Conservation (phyloP, 1,140 invertebrate genomes). For the Drosophila miranda region DNA sequence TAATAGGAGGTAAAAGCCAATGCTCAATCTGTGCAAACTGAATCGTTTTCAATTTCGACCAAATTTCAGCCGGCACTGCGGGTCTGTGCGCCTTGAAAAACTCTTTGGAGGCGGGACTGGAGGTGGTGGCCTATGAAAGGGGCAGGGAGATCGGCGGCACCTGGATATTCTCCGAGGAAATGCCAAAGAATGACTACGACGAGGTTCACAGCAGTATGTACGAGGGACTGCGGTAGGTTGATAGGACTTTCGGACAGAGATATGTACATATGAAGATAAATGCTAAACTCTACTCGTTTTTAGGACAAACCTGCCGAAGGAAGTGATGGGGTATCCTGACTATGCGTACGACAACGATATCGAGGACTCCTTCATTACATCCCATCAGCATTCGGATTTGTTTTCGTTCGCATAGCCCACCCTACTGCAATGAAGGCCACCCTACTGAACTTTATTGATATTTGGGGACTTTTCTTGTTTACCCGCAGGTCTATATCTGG, state of each 20-base stretch:
- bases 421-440: background rate
- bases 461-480: conserved; percentile 9
- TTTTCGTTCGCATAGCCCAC: conserved; percentile 7
- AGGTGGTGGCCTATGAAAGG: conserved; percentile 89
- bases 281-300: conserved; percentile 30
- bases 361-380: conserved; percentile 90
- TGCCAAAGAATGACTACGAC: conserved; percentile 87
- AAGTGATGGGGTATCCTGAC: conserved; percentile 95
- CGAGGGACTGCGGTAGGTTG: conserved; percentile 82
- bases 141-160: conserved; percentile 90
- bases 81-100: conserved; percentile 89
- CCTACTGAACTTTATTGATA: background rate
- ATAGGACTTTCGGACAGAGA: background rate
- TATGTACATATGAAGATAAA: no score
- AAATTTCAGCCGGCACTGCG: conserved; percentile 86
- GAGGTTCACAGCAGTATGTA: conserved; percentile 95
- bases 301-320: conserved; percentile 95
- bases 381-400: conserved; percentile 83
- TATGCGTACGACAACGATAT: conserved; percentile 87
- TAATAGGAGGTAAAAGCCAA: conserved; percentile 85
- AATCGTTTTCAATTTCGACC: background rate
- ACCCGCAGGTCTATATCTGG: conserved; percentile 81
- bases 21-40: background rate
- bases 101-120: conserved; percentile 84
- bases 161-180: conserved; percentile 91